Percentiles rank a stretch among this genome's conserved stretches.
Evolutionary conservation across 1,140 invertebrate genomes (phyloP).

Genomic region (Eufriesea mexicana): DNA sequence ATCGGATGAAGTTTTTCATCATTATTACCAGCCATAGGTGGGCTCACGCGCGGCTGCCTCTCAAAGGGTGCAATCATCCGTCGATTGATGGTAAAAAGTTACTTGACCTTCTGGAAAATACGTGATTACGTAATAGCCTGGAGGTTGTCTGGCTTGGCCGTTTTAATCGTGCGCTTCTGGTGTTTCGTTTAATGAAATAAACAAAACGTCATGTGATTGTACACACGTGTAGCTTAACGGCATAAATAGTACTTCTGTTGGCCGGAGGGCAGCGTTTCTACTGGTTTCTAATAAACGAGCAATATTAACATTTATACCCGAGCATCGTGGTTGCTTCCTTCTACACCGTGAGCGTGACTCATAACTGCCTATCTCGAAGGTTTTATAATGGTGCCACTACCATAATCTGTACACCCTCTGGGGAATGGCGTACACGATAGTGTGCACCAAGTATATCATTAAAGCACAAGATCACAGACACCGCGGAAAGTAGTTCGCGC

Average conservation of each 20-base stretch:
- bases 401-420: slow-evolving; percentile 52
- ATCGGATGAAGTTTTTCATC: background rate
- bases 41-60: background rate
- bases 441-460: slow-evolving; percentile 23
- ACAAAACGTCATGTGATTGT: background rate
- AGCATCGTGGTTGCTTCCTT: slow-evolving; percentile 18
- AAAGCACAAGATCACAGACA: slow-evolving; percentile 41
- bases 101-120: slow-evolving; percentile 42
- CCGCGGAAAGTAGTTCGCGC: slow-evolving; percentile 51
- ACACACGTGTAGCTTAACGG: background rate
- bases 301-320: slow-evolving; percentile 64
- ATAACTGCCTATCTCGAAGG: slow-evolving; percentile 47
- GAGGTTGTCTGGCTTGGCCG: background rate
- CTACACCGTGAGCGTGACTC: slow-evolving; percentile 56
- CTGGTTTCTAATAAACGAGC: slow-evolving; percentile 52
- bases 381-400: slow-evolving; percentile 48
- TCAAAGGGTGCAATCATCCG: slow-evolving; percentile 39
- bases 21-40: background rate
- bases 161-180: background rate
- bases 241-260: background rate
- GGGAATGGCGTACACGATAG: slow-evolving; percentile 4
- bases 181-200: slow-evolving; percentile 16
- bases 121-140: slow-evolving; percentile 16
- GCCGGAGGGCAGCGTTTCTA: background rate
- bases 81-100: slow-evolving; percentile 28